phyloP scores from a whole-genome alignment of 30 jellyfish, hydroid and myxozoan genomes.

The Sanderia malayensis region DNA sequence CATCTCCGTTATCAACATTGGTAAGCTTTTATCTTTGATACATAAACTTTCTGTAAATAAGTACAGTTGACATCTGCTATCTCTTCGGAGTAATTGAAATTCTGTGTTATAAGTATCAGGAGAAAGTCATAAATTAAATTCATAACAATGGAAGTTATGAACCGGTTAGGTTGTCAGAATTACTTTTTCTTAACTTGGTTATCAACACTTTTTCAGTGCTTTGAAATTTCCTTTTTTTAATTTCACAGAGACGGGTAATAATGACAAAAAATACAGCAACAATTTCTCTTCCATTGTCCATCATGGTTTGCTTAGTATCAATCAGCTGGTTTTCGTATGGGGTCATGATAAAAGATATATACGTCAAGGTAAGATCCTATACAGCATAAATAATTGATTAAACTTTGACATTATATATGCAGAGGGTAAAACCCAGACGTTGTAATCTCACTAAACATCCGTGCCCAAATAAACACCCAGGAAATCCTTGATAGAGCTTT shows the following conservation, averaged over 20 bases:
- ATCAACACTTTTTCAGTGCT: not conserved
- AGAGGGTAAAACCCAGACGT: too few species aligned
- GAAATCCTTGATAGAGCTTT: too few species aligned
- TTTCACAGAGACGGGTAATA: conserved; percentile 54
- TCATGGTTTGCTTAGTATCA: conserved; percentile 61
- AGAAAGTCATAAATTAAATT: not conserved
- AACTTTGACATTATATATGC: too few species aligned
- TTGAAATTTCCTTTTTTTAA: too few species aligned
- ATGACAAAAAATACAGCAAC: conserved; percentile 50
- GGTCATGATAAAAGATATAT: conserved; percentile 38
- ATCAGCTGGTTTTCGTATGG: conserved; percentile 75
- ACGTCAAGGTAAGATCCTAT: conserved; percentile 71
- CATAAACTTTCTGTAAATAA: not conserved
- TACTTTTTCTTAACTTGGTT: not conserved
- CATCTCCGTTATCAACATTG: conserved; percentile 84
- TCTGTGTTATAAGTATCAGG: not conserved
- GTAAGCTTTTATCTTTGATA: conserved; percentile 41
- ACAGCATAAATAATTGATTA: too few species aligned
- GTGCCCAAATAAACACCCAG: too few species aligned
- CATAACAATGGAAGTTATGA: too few species aligned
- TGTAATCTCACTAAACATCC: too few species aligned
- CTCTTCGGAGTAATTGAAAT: not conserved
- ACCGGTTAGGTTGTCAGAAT: not conserved
- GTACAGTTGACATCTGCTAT: not conserved
- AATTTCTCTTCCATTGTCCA: conserved; percentile 68